phyloP scores from a whole-genome alignment of 2,113 vertebrate species.

The Aptenodytes forsteri region DNA sequence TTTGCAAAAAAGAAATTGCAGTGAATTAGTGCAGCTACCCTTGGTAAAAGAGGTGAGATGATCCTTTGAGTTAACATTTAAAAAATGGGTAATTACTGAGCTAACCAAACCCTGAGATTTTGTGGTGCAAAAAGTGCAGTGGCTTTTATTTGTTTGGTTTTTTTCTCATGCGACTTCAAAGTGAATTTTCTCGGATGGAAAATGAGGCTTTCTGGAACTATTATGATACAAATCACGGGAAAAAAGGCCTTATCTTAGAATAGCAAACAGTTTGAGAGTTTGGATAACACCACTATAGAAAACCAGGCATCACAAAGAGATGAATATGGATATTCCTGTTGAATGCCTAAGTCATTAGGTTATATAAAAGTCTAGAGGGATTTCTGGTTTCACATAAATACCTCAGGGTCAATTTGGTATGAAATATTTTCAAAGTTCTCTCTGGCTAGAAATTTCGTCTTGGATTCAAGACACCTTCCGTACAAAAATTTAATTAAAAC shows the following conservation, averaged over 20 bases:
- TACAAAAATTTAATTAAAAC: background rate
- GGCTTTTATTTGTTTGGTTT: background rate
- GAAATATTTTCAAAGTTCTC: background rate
- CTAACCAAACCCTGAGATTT: background rate
- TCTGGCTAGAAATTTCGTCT: background rate
- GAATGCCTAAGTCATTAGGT: background rate
- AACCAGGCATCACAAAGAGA: background rate
- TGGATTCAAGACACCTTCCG: rapidly evolving
- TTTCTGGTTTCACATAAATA: background rate
- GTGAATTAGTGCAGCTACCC: background rate
- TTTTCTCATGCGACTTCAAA: background rate
- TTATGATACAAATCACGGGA: background rate
- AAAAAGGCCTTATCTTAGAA: background rate
- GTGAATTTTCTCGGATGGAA: background rate
- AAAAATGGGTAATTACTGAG: background rate
- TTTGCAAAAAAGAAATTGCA: background rate
- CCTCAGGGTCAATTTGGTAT: rapidly evolving
- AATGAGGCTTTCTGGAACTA: background rate
- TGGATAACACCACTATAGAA: background rate
- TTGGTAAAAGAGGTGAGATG: background rate
- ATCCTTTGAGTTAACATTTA: background rate
- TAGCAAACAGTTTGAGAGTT: background rate
- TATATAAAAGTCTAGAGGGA: background rate
- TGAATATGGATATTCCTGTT: background rate
- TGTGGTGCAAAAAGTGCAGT: background rate